These are phyloP conservation scores for Phaetusa simplex DNA, from an alignment of 2,113 vertebrate genomes.

Conservation along the genomic window DNA sequence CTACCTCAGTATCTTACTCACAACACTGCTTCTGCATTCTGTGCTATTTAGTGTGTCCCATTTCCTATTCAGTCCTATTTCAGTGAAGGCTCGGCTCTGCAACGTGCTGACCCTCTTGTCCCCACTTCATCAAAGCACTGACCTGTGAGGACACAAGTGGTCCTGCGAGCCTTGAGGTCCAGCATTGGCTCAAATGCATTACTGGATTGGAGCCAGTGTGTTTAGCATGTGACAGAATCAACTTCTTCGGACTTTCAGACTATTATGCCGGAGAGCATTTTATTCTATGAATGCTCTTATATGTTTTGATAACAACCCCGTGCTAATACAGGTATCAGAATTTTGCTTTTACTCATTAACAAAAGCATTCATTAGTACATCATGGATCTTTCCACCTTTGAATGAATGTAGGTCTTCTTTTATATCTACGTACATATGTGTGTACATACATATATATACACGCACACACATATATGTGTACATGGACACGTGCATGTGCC, in stretches of 20 bases:
- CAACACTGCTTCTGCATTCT: background rate
- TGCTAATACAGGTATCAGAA: background rate
- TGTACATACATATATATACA: background rate
- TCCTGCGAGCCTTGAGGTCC: background rate
- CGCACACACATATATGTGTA: background rate
- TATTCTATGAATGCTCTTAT: background rate
- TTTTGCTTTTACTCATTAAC: background rate
- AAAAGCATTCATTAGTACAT: background rate
- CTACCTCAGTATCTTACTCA: background rate
- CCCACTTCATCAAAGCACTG: background rate
- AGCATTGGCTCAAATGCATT: background rate
- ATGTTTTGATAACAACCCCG: background rate
- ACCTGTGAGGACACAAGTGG: background rate
- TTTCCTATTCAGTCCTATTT: background rate
- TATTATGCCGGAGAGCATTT: background rate
- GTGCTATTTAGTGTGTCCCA: background rate
- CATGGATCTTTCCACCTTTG: background rate
- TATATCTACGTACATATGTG: background rate
- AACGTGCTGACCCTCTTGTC: background rate
- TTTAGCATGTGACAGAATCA: background rate
- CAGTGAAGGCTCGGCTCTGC: background rate
- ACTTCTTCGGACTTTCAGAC: background rate
- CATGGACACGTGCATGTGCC: fast-evolving
- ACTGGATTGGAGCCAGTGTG: background rate
- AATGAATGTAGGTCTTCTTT: background rate